Percentiles rank a stretch among this genome's conserved stretches.
These are phyloP conservation scores for Carassius auratus DNA, from an alignment of 2,113 vertebrate genomes.

Conservation along the genomic window DNA sequence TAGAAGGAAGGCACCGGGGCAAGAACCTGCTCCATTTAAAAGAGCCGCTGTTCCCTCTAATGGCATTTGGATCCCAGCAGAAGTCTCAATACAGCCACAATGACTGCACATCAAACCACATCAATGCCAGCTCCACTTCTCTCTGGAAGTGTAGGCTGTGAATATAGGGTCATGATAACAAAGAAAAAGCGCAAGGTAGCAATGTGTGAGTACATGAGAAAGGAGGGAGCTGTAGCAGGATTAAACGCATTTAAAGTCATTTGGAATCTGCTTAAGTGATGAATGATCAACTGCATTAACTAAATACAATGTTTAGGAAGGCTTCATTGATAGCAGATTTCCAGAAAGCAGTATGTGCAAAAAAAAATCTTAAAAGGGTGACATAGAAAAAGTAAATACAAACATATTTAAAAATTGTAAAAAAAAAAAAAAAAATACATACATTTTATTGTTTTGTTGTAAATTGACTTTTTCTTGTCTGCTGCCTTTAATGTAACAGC, in stretches of 20 bases:
- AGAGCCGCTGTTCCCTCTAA: slow-evolving; percentile 67
- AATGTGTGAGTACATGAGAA: slow-evolving; percentile 10
- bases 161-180: slow-evolving; percentile 18
- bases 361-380: no score
- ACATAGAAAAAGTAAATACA: neutral
- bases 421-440: neutral
- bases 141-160: slow-evolving; percentile 38
- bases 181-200: slow-evolving; percentile 39
- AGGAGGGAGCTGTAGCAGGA: slow-evolving; percentile 30
- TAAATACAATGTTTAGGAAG: neutral
- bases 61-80: slow-evolving; percentile 65
- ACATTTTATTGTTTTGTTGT: neutral
- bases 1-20: slow-evolving; percentile 52
- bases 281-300: slow-evolving; percentile 49
- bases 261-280: slow-evolving; percentile 22
- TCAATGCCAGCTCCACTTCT: slow-evolving; percentile 56
- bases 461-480: neutral
- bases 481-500: neutral
- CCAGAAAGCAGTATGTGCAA: no score
- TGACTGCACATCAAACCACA: slow-evolving; percentile 55
- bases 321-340: no score
- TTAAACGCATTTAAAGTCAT: neutral
- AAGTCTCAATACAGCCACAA: slow-evolving; percentile 63
- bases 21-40: slow-evolving; percentile 61
- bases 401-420: neutral